Evolutionary conservation across 2,113 vertebrate genomes (phyloP).

Genomic region (Psephotus haematonotus): DNA sequence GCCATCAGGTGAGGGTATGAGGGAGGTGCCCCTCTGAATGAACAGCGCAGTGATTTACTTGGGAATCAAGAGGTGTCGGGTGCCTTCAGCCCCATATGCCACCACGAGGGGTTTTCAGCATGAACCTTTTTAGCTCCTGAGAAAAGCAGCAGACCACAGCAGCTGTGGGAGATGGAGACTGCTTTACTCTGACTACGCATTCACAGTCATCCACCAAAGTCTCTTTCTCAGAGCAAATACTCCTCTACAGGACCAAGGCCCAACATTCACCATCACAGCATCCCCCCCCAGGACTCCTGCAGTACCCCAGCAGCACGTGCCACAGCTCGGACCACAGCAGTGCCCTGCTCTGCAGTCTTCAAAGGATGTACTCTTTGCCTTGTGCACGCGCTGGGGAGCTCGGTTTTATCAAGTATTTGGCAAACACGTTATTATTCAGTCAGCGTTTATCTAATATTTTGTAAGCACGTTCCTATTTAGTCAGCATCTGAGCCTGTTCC

Average conservation of each 20-base stretch:
- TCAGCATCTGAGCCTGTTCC: not conserved
- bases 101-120: not conserved
- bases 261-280: rapidly evolving
- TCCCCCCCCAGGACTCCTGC: rapidly evolving
- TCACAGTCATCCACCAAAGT: not conserved
- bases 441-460: not conserved
- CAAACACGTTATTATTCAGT: not conserved
- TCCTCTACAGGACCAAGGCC: not conserved
- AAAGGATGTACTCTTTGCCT: not conserved
- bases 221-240: not conserved
- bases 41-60: not conserved
- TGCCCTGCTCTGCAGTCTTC: rapidly evolving
- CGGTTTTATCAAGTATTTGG: not conserved
- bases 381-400: not conserved
- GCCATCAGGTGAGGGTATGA: not conserved
- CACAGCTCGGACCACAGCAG: rapidly evolving
- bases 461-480: not conserved
- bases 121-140: not conserved
- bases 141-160: not conserved
- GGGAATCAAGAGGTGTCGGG: not conserved
- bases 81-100: not conserved
- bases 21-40: not conserved
- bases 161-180: not conserved
- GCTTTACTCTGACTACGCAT: not conserved
- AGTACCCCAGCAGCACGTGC: rapidly evolving